Percentiles rank a stretch among this genome's conserved stretches.
These are phyloP conservation scores for Podarcis cretensis DNA, from an alignment of 2,113 vertebrate genomes.

Conservation along the genomic window DNA sequence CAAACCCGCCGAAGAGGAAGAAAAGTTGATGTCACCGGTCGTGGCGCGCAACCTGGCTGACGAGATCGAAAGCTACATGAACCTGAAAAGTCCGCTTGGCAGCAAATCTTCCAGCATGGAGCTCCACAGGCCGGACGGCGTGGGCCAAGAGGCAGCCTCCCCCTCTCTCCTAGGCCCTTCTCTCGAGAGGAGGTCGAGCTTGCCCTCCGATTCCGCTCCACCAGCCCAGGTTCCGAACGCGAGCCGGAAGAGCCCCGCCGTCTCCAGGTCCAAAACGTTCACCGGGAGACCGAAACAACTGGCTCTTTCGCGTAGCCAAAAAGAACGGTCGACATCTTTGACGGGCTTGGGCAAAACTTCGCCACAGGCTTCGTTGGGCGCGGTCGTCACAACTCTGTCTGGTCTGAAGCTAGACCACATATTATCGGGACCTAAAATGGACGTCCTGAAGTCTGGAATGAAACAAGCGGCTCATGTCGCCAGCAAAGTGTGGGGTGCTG, in stretches of 20 bases:
- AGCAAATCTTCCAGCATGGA: conserved; percentile 93
- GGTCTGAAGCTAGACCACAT: conserved; percentile 92
- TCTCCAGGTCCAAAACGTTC: conserved; percentile 91
- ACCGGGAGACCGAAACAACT: conserved; percentile 80
- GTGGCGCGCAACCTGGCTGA: conserved; percentile 93
- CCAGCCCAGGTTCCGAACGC: conserved; percentile 63
- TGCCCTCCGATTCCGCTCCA: conserved; percentile 80
- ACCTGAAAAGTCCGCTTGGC: conserved; percentile 86
- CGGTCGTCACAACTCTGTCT: conserved; percentile 91
- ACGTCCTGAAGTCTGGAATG: conserved; percentile 93
- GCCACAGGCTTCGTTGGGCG: conserved; percentile 88
- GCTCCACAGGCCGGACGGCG: conserved; percentile 72
- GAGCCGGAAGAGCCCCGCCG: conserved; percentile 76
- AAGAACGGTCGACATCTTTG: conserved; percentile 82
- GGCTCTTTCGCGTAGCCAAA: conserved; percentile 66
- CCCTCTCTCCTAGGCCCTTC: conserved; percentile 52
- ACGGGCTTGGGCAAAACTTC: conserved; percentile 87
- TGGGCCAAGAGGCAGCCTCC: conserved; percentile 43
- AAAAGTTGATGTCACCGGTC: conserved; percentile 80
- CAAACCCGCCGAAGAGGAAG: conserved; percentile 77
- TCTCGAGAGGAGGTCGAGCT: conserved; percentile 88
- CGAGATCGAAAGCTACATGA: conserved; percentile 98
- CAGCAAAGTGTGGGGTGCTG: conserved; percentile 93
- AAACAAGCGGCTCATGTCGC: conserved; percentile 95
- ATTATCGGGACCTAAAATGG: conserved; percentile 93